Evolutionary conservation across 1,140 invertebrate genomes (phyloP).

Genomic region (Pissodes strobi): DNA sequence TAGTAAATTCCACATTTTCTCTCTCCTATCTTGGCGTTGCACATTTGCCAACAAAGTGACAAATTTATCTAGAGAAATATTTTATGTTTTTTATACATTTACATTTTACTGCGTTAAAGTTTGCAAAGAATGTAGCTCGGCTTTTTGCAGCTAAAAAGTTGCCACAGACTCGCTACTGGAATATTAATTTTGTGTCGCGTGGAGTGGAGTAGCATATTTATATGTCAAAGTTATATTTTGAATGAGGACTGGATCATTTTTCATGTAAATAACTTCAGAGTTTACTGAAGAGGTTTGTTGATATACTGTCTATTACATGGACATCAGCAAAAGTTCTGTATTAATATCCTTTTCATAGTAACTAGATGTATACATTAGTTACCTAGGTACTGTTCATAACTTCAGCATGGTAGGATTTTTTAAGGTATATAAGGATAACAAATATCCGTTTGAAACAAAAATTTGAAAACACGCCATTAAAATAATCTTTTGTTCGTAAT

Average conservation of each 20-base stretch:
- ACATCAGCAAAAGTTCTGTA: too few species aligned
- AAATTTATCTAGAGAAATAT: constrained; percentile 20
- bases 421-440: too few species aligned
- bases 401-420: too few species aligned
- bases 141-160: constrained; percentile 7
- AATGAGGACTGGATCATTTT: background rate
- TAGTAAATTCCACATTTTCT: constrained; percentile 13
- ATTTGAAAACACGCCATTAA: too few species aligned
- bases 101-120: constrained; percentile 15
- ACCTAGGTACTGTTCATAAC: too few species aligned
- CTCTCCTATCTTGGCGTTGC: constrained; percentile 9
- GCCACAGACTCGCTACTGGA: background rate
- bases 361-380: too few species aligned
- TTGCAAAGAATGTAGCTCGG: constrained; percentile 11
- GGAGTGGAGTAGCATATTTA: constrained; percentile 5
- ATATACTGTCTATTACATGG: too few species aligned
- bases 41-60: constrained; percentile 17
- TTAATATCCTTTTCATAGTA: too few species aligned
- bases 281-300: too few species aligned
- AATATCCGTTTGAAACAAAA: too few species aligned
- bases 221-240: constrained; percentile 1
- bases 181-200: constrained; percentile 12
- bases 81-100: constrained; percentile 16
- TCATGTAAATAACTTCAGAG: too few species aligned
- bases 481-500: too few species aligned